A percentile compares a stretch with the other conserved stretches of the same genome.
These are phyloP conservation scores for Alectura lathami DNA, from an alignment of 2,113 vertebrate genomes.

Conservation along the genomic window DNA sequence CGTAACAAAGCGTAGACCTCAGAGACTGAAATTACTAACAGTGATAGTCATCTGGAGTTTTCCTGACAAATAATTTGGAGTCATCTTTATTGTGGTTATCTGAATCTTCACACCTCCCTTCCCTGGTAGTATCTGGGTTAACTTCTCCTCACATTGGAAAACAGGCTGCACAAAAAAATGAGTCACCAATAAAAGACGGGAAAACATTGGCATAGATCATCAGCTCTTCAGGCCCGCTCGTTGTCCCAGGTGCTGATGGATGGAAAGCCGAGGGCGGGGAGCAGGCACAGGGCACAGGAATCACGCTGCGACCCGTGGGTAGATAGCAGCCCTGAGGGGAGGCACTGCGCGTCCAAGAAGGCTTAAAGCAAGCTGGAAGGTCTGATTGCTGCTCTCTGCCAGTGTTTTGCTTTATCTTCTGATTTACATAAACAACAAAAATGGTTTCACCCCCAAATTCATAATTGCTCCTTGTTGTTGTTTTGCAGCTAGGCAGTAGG, in stretches of 20 bases:
- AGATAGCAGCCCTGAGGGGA: background rate
- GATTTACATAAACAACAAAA: background rate
- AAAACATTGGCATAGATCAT: background rate
- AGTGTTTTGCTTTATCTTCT: background rate
- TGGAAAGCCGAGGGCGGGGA: background rate
- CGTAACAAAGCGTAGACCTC: background rate
- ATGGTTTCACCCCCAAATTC: background rate
- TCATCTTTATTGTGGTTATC: conserved; percentile 39
- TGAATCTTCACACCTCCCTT: conserved; percentile 37
- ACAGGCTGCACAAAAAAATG: conserved; percentile 16
- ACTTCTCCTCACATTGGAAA: background rate
- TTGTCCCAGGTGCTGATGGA: conserved; percentile 18
- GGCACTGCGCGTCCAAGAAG: background rate
- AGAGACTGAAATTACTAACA: background rate
- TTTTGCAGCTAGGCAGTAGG: background rate
- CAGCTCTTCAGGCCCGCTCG: background rate
- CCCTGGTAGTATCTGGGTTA: background rate
- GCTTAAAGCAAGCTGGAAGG: background rate
- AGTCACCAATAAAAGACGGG: conserved; percentile 3
- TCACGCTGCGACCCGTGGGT: background rate
- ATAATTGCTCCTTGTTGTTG: background rate
- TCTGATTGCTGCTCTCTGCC: background rate
- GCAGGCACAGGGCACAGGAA: background rate
- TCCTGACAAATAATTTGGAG: background rate
- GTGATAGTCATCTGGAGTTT: background rate